Conservation (phyloP, 92 coral and sea anemone species). For the Desmophyllum pertusum region DNA sequence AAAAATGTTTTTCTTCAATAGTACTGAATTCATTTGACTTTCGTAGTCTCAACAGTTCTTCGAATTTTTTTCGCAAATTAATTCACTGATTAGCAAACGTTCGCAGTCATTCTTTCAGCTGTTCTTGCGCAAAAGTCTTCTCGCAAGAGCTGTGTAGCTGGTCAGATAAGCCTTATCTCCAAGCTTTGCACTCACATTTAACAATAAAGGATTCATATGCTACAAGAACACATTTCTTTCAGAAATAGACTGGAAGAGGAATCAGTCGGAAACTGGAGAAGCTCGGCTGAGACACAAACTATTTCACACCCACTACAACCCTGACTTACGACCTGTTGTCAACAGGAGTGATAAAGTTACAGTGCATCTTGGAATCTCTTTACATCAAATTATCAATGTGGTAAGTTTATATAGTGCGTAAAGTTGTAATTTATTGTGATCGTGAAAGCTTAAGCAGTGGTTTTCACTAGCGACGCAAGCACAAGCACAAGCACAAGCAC, state of each 20-base stretch:
- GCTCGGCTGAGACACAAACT: constrained; percentile 39
- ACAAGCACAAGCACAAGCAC: too few species aligned
- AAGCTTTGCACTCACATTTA: too few species aligned
- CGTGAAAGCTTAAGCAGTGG: too few species aligned
- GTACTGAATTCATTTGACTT: background rate
- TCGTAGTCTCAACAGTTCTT: background rate
- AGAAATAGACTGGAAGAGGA: constrained; percentile 9
- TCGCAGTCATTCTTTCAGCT: too few species aligned
- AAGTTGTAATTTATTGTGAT: too few species aligned
- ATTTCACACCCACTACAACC: constrained; percentile 43
- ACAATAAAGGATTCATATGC: background rate
- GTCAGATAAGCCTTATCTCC: too few species aligned
- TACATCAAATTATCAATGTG: constrained; percentile 71
- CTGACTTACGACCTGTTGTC: constrained; percentile 64
- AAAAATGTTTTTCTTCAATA: background rate
- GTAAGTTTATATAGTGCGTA: too few species aligned
- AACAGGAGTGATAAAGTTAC: constrained; percentile 56
- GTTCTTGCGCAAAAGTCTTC: too few species aligned
- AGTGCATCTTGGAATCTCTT: constrained; percentile 64
- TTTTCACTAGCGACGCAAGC: too few species aligned
- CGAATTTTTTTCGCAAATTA: background rate
- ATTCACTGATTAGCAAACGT: too few species aligned
- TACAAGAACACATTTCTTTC: background rate
- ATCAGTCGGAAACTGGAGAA: constrained; percentile 44
- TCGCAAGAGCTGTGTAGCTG: too few species aligned